Evolutionary conservation across 2,113 vertebrate species (phyloP).

Genomic region (Eublepharis macularius): DNA sequence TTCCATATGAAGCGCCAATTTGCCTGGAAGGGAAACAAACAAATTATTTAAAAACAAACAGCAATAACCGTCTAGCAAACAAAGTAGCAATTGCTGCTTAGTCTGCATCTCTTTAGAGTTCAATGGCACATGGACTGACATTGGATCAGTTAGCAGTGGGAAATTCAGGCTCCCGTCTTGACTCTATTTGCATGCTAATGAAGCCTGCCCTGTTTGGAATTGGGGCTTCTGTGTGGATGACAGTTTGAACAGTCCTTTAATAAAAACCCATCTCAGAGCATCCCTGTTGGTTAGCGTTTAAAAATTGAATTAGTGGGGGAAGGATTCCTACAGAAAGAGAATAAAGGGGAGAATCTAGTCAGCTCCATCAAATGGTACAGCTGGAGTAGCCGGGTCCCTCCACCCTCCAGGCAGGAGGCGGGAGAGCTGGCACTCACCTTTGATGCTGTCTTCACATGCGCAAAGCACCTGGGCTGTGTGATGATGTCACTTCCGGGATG

Average conservation of each 20-base stretch:
- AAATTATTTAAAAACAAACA: neutral
- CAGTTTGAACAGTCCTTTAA: neutral
- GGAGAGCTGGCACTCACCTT: too few relatives aligned
- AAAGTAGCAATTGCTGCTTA: neutral
- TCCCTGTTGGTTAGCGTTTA: neutral
- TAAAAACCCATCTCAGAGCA: neutral
- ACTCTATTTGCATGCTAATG: neutral
- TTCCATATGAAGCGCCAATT: slow-evolving; percentile 8
- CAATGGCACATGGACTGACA: neutral
- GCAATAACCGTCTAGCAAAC: neutral
- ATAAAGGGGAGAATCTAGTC: too few relatives aligned
- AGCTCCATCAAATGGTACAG: too few relatives aligned
- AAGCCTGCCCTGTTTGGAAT: neutral
- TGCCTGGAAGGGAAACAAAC: neutral
- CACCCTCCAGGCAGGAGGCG: too few relatives aligned
- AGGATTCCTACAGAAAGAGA: too few relatives aligned
- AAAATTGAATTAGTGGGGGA: too few relatives aligned
- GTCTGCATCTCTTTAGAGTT: neutral
- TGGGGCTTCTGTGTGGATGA: neutral
- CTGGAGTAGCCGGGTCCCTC: too few relatives aligned
- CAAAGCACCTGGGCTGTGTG: too few relatives aligned
- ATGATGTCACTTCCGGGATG: too few relatives aligned
- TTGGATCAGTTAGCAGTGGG: neutral
- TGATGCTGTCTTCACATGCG: too few relatives aligned
- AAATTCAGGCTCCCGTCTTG: neutral